Conservation (phyloP, 2,888 invertebrate species). For the Leptinotarsa haldemani region DNA sequence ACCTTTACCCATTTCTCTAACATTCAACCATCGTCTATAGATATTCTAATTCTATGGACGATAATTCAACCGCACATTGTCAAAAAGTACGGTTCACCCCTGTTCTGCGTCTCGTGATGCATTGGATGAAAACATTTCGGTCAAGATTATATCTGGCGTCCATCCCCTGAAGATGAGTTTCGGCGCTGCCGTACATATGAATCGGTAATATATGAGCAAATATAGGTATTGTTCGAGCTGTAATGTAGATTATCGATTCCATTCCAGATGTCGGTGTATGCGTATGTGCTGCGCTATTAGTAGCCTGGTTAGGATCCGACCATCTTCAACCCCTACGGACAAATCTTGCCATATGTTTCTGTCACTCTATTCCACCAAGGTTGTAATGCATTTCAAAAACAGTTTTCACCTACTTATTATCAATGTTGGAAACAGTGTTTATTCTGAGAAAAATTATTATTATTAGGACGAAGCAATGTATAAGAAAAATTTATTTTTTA, state of each 20-base stretch:
- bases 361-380: constrained; percentile 26
- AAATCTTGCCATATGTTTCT: constrained; percentile 21
- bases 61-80: not conserved
- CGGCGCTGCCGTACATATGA: constrained; percentile 10
- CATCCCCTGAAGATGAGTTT: constrained; percentile 2
- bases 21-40: no score
- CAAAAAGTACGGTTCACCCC: not conserved
- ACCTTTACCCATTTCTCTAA: no score
- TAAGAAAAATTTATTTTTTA: no score
- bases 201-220: constrained; percentile 59
- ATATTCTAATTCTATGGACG: no score
- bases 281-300: constrained; percentile 40
- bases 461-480: no score
- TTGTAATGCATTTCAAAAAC: not conserved
- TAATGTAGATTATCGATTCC: constrained; percentile 54
- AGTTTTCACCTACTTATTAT: not conserved
- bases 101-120: not conserved
- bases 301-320: constrained; percentile 23
- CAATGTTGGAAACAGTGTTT: not conserved
- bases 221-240: constrained; percentile 50
- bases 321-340: constrained; percentile 19
- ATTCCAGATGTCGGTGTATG: constrained; percentile 54
- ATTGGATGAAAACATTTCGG: not conserved
- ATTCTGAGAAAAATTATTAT: no score
- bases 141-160: constrained; percentile 5